Evolutionary conservation across 1,140 invertebrate genomes (phyloP).

Genomic region (Cotesia typhae): DNA sequence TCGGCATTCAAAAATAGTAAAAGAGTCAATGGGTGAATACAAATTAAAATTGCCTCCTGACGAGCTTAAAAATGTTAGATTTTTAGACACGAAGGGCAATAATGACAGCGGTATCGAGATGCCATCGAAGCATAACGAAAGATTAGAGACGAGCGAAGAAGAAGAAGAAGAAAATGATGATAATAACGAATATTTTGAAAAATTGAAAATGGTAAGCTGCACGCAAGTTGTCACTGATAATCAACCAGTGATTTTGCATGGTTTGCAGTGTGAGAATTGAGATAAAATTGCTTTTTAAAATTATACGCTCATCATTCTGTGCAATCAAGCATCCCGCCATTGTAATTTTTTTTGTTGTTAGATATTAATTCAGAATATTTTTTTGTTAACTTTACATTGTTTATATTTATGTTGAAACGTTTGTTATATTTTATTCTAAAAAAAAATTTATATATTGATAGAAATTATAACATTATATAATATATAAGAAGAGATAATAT

Average conservation of each 20-base stretch:
- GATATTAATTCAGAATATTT: background rate
- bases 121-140: slow-evolving; percentile 40
- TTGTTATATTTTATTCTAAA: too few relatives aligned
- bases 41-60: slow-evolving; percentile 23
- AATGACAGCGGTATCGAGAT: slow-evolving; percentile 50
- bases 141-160: slow-evolving; percentile 8
- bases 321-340: background rate
- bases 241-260: slow-evolving; percentile 16
- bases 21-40: slow-evolving; percentile 34
- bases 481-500: too few relatives aligned
- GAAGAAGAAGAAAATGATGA: slow-evolving; percentile 41
- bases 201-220: slow-evolving; percentile 61
- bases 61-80: slow-evolving; percentile 29
- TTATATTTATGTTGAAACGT: too few relatives aligned
- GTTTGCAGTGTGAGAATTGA: background rate
- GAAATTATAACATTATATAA: too few relatives aligned
- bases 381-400: background rate
- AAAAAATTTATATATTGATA: too few relatives aligned
- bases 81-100: slow-evolving; percentile 30
- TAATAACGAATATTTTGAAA: slow-evolving; percentile 52
- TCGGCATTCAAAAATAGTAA: slow-evolving; percentile 26
- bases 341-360: background rate
- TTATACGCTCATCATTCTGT: background rate
- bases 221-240: slow-evolving; percentile 13
- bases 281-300: background rate